Conservation (phyloP, 1,140 invertebrate genomes). For the Akabosia matsudoensis region DNA sequence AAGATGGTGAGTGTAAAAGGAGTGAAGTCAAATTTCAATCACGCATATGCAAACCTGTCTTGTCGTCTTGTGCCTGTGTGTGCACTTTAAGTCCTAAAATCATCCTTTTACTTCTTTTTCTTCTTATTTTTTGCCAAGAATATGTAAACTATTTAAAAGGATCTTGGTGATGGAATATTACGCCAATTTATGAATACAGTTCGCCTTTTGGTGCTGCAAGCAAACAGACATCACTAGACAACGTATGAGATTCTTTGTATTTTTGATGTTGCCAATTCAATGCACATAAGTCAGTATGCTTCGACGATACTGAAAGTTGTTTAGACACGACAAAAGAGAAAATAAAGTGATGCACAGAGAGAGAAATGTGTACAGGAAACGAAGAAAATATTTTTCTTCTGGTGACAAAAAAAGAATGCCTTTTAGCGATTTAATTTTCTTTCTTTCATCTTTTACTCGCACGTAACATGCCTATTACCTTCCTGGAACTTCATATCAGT, state of each 20-base stretch:
- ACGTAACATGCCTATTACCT: no score
- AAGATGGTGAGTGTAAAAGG: not conserved
- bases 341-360: not conserved
- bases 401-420: constrained; percentile 5
- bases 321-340: not conserved
- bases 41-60: constrained; percentile 8
- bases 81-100: not conserved
- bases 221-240: no score
- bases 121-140: not conserved
- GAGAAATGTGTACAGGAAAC: not conserved
- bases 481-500: not conserved
- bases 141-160: not conserved
- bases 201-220: no score
- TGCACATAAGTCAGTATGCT: no score
- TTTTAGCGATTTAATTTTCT: constrained; percentile 15
- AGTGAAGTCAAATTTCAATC: constrained; percentile 6
- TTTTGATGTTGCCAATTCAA: no score
- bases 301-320: not conserved
- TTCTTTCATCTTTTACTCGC: constrained; percentile 20
- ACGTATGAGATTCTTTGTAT: no score
- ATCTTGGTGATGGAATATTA: no score
- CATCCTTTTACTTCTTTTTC: not conserved
- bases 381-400: constrained; percentile 13
- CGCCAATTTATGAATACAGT: no score
- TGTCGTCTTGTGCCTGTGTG: not conserved